Base-by-base conservation (phyloP, 2,888 invertebrate species). In the Meganola albula region DNA sequence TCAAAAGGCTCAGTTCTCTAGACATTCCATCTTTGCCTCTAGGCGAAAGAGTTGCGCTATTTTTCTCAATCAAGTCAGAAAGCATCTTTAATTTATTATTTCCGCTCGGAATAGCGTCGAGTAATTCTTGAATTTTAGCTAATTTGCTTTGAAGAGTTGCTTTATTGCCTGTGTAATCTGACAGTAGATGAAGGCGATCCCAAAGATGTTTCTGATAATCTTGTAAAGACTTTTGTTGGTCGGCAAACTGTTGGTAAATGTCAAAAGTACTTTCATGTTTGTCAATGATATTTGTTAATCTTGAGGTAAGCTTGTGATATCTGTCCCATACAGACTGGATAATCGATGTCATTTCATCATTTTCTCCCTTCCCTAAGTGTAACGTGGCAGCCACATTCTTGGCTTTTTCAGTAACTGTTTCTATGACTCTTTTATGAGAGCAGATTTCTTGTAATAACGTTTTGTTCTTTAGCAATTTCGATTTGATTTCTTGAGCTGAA, bases 121-220 rank as follows among this genome's bases (percentile, higher is more conserved):
- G 89, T 10, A 97, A 88, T 58, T 96, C 94, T 58, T 90, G 90
- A 21, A 98, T 89, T 71, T 94, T 95, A 23, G 87, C 88, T 10
- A 97, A 83, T 58, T 96, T 90, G 24, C 91, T 90, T 64, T 96
- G 93, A n/a, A 98, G 80, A 0, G 92, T 90, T 20, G 92, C 89
- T 69, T 96, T 94, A 55, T 94, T 97, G 4, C 97, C 97, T 18
- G 93, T 92, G 48, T 92, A 94, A 72, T 97, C 97, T 3, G 93
- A 93, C 50, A 93, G 90, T 36, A 92, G 88, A 26, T 93, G 90
- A 4, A 98, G 82, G 49, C 93, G 92, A 64, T 97, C 97, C 93
- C 96, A 95, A 20, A 96, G 88, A 58, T 93, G 93, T 66, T 96
- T 96, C 58, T 96, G 94, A 74, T 95, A 94, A 58, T 96, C 96